Base-by-base conservation (phyloP, 2,797 vertebrate genomes). In the Phylloscopus collybita region DNA sequence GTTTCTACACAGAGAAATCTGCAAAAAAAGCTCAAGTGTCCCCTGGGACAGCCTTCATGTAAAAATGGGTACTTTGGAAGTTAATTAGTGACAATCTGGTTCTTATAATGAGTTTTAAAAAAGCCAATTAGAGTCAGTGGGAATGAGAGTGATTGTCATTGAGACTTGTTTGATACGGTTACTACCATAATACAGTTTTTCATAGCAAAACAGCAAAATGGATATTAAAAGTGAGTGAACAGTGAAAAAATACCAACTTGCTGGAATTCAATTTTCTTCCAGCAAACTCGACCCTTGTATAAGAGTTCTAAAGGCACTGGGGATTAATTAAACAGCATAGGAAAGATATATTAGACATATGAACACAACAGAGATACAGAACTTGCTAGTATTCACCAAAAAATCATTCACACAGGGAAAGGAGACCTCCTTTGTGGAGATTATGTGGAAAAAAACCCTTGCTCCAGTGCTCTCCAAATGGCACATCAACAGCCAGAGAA, bases 211-310 rank as follows among this genome's bases (percentile, higher is more conserved):
- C 16, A 80, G 57, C 36, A 88, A 86, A 88, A 78, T 10, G 36
- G 59, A 75, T 74, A 73, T 38, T 62, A 76, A 51, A 67, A 76
- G 42, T 50, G 64, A 91, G 40, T 30, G n/a, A 92, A 80, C 16
- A 75, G 49, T 27, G 34, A 57, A 93, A 89, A 51, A 92, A 80
- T 84, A 44, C 21, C 51, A 82, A 47, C 64, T 90, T 80, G 47
- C 26, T 75, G 71, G 67, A 94, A 93, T 93, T 75, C n/a, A 34
- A 8, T 75, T 91, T 92, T 79, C 74, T 79, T 89, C 65, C 38
- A 75, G 81, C 57, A 78, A 83, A 57, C 34, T 62, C 29, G 86
- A 18, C 34, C 59, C 83, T 74, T 27, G 38, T 74, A 45, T 38
- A 83, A 80, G 73, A 78, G 69, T 16, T 78, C 61, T 11, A 6